Percentiles rank a stretch among this genome's conserved stretches.
Conservation (phyloP, 2,888 invertebrate species). For the Dasypogon diadema region DNA sequence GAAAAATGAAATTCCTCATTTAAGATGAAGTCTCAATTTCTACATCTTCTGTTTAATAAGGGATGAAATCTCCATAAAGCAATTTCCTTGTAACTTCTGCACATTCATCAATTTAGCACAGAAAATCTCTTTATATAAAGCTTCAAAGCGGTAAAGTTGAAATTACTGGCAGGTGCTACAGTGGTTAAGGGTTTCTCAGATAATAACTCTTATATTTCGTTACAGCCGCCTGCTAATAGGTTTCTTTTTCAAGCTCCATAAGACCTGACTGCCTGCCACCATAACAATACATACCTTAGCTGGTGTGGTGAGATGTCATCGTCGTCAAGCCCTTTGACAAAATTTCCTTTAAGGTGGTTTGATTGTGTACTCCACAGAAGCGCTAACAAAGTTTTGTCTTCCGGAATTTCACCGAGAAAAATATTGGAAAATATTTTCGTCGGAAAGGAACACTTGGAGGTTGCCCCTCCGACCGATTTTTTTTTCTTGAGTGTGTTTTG, state of each 20-base stretch:
- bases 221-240: constrained; percentile 5
- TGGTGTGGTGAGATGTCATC: no score
- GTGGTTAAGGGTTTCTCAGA: constrained; percentile 20
- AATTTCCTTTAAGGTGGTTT: not conserved
- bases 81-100: no score
- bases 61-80: no score
- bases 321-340: not conserved
- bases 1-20: no score
- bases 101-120: no score
- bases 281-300: not conserved
- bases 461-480: not conserved
- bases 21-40: no score
- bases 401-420: not conserved
- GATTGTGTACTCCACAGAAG: not conserved
- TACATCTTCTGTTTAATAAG: no score
- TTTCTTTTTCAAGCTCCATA: not conserved
- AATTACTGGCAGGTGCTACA: constrained; percentile 32
- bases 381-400: constrained; percentile 5
- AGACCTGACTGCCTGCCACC: not conserved
- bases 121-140: no score
- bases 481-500: not conserved
- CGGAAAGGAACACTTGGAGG: not conserved
- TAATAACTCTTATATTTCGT: constrained; percentile 23
- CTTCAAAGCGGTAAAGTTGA: not conserved
- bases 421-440: not conserved